Evolutionary conservation across 2,113 vertebrate genomes (phyloP).

Genomic region (Vireo altiloquus): DNA sequence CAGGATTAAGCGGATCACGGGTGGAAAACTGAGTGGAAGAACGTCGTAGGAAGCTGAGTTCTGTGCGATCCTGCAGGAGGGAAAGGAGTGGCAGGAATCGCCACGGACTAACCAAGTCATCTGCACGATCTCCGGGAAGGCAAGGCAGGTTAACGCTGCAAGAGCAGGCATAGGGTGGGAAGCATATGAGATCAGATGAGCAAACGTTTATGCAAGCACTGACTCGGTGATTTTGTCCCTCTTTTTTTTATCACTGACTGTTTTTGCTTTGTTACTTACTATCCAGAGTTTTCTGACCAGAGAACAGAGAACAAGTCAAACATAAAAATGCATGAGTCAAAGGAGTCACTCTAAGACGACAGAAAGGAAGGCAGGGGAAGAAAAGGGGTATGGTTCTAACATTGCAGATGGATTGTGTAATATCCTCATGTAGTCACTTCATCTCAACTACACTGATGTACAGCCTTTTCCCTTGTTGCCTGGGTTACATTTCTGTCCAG

Average conservation of each 20-base stretch:
- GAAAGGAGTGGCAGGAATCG: neutral
- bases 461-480: conserved; percentile 22
- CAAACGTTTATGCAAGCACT: neutral
- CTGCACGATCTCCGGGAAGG: neutral
- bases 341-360: neutral
- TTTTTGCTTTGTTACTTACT: neutral
- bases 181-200: neutral
- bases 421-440: neutral
- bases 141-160: neutral
- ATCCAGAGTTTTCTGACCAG: neutral
- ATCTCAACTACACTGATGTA: neutral
- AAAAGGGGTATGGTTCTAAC: neutral
- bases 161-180: neutral
- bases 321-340: neutral
- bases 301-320: neutral
- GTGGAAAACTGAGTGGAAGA: neutral
- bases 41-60: neutral
- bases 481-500: conserved; percentile 40
- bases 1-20: neutral
- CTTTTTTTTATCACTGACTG: neutral
- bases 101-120: neutral
- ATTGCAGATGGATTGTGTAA: neutral
- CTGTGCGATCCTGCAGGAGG: neutral
- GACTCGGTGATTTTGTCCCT: neutral
- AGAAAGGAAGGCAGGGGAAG: neutral